A percentile compares a stretch with the other conserved stretches of the same genome.
Evolutionary conservation across 2,797 vertebrate species (phyloP).

Genomic region (Natrix natrix): DNA sequence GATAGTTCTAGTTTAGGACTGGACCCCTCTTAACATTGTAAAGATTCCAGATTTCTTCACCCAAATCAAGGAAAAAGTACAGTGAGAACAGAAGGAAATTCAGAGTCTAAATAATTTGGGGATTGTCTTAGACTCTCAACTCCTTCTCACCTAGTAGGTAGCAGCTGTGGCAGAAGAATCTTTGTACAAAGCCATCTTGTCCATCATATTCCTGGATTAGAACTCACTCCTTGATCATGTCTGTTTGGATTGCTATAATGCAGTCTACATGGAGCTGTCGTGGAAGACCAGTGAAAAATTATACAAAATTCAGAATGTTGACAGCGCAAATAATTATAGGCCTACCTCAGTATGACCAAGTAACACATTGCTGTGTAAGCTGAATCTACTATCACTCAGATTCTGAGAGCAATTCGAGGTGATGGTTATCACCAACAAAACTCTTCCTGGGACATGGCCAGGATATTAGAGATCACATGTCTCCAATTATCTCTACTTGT

Average conservation of each 20-base stretch:
- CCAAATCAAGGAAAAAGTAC: neutral
- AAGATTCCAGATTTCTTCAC: neutral
- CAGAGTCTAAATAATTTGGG: neutral
- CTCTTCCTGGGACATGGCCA: neutral
- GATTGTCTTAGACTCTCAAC: neutral
- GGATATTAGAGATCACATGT: neutral
- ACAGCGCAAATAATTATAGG: neutral
- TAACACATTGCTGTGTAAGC: neutral
- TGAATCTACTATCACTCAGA: neutral
- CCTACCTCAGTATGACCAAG: neutral
- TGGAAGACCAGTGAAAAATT: neutral
- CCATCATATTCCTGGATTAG: neutral
- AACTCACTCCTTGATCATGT: neutral
- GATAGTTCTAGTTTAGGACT: neutral
- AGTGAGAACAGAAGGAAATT: neutral
- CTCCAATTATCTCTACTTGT: neutral
- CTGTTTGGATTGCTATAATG: neutral
- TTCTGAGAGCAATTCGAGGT: neutral
- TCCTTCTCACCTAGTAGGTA: neutral
- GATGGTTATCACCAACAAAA: neutral
- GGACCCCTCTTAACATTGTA: neutral
- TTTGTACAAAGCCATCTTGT: neutral
- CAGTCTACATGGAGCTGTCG: neutral
- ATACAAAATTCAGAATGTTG: neutral
- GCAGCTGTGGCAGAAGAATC: neutral